These are phyloP conservation scores for Boleophthalmus pectinirostris DNA, from an alignment of 2,113 vertebrate genomes.

Conservation along the genomic window DNA sequence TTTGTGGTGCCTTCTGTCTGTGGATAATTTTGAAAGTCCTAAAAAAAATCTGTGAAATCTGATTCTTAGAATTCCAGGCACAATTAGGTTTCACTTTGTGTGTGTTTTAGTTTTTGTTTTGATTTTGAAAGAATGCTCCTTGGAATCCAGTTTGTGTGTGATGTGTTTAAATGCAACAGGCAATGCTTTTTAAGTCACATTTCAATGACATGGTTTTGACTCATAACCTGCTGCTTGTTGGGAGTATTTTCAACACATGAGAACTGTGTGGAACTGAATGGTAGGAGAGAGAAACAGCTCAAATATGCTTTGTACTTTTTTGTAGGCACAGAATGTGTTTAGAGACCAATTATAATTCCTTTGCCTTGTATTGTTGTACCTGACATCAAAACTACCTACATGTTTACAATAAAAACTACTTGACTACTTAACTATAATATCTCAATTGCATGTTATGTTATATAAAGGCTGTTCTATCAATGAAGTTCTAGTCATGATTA, in stretches of 20 bases:
- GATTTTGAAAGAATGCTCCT: not conserved
- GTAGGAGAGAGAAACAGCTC: not conserved
- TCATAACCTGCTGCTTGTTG: constrained; percentile 74
- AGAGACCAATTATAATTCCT: not conserved
- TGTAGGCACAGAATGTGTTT: not conserved
- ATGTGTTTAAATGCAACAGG: not conserved
- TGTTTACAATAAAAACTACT: not conserved
- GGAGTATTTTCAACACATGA: constrained; percentile 62
- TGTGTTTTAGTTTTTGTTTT: constrained; percentile 10
- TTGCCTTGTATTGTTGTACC: not conserved
- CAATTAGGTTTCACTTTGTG: not conserved
- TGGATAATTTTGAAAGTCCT: constrained; percentile 37
- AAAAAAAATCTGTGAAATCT: too few relatives aligned
- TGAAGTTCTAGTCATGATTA: too few relatives aligned
- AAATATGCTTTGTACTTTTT: not conserved
- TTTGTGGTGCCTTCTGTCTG: constrained; percentile 8
- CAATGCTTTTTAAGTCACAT: not conserved
- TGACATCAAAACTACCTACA: too few relatives aligned
- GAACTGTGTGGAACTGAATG: not conserved
- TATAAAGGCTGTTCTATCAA: too few relatives aligned
- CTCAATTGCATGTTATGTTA: not conserved
- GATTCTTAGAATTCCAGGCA: not conserved
- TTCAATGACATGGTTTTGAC: constrained; percentile 9
- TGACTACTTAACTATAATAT: not conserved
- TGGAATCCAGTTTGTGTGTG: not conserved